Base-by-base conservation (phyloP, 2,113 vertebrate species). In the Oncorhynchus kisutch region DNA sequence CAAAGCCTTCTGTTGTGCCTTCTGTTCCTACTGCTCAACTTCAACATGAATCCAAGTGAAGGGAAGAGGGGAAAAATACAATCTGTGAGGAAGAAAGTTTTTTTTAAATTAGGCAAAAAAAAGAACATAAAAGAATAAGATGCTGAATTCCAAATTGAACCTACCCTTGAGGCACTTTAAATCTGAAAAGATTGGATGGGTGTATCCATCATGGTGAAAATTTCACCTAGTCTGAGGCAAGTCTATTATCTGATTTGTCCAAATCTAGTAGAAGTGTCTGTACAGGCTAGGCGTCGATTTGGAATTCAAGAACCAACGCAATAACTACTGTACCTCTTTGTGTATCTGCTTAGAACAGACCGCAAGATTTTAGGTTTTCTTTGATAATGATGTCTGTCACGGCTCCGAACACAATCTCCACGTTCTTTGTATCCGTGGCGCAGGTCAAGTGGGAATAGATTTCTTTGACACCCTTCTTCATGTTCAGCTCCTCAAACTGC, bases 371-470 rank as follows among this genome's bases (percentile, higher is more conserved):
- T 84, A 99, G 96, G 89, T 99, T 99, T 88, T 99, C 97, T 89
- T 99, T 99, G 94, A 99, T 99, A 93, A 99, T 97, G 85, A 99
- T 98, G 74, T 99, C 97, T 60, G 97, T 99, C 84, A 99, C 97
- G 0, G 98, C 97, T 45, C 99, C 96, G 54, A 99, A 99, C 88
- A 99, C 98, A 68, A 99, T 99, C 84, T 99, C 96, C 80, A 99
- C 97, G 68, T 98, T 99, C 93, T 94, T 94, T 0, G 97, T 99
- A 92, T 99, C 97, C 72, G 97, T 99, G 91, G 98, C 98, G 91
- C 98, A 99, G 84, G 98, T 99, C 97, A 99, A 81, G 92, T 99
- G 97, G 82, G 92, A 94, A 90, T 99, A 99, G 92, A 99, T 97
- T 93, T 99, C 98, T 88, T 99, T 99, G 84, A 95, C 92, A 0